Base-by-base conservation (phyloP, 2,113 vertebrate species). In the Campylomormyrus numenius region DNA sequence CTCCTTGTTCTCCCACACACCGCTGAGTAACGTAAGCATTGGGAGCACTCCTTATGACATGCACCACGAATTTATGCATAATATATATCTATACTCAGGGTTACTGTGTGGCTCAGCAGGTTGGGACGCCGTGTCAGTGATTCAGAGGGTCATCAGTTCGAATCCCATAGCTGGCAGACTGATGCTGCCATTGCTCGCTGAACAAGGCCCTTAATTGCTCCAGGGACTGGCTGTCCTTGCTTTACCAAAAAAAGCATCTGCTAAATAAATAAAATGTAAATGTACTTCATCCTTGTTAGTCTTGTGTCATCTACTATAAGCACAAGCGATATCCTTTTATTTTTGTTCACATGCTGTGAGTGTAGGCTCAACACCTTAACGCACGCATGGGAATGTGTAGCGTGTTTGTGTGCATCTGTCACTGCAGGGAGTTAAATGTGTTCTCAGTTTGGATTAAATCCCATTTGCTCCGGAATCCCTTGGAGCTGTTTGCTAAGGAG, bases 1-100 rank as follows among this genome's bases (percentile, higher is more conserved):
- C 95, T 99, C 98, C 2, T 97, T 99, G 92, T 98, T 99, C 95
- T 97, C 98, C n/a, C 98, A 99, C 48, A 96, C 96, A 0, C 97
- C 97, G 0, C 96, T 99, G 84, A 98, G 96, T 42, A 98, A 95
- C 0, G 98, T 99, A 96, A 98, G 98, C 93, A 77, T 88, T 21
- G 17, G 6, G 27, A 3, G 4, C 5, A 19, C 24, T 85, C 21
- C 45, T 85, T n/a, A 21, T 46, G 19, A 80, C 11, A 39, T 8
- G 27, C 21, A 6, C 46, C 27, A 77, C 5, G n/a, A 10, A 39
- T 62, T 9, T 89, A 13, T 50, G 11, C 4, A 42, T 83, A 42
- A 42, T 35, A 45, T 42, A 9, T 24, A 0, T 0, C 45, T 45
- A 24, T 77, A 8, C 13, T 17, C 31, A 3, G 74, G 74, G 15